phyloP scores from a whole-genome alignment of 2,113 vertebrate species.

The Hyperoodon ampullatus region DNA sequence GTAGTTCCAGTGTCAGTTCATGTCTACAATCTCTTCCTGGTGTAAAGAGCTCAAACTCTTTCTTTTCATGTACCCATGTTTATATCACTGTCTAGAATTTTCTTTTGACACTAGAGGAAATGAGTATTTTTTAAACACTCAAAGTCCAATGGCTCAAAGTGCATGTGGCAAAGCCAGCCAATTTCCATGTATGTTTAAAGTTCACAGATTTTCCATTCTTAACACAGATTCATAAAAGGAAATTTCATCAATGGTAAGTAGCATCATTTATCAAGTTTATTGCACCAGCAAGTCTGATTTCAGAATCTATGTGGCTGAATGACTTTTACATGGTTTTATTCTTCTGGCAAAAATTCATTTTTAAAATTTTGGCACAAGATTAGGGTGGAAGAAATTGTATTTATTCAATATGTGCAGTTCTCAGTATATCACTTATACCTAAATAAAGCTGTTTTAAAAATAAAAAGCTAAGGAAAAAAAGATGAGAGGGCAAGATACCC shows the following conservation, averaged over 20 bases:
- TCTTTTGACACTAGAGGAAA: constrained; percentile 52
- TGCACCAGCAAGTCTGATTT: constrained; percentile 64
- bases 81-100: constrained; percentile 12
- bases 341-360: constrained; percentile 61
- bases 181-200: constrained; percentile 40
- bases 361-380: neutral
- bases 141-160: neutral
- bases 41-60: neutral
- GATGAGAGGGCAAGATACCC: neutral
- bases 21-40: neutral
- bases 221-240: constrained; percentile 70
- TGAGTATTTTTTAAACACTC: neutral
- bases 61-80: neutral
- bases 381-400: neutral
- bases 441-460: neutral
- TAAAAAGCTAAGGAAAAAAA: neutral
- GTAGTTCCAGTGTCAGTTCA: neutral
- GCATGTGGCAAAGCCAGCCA: constrained; percentile 25
- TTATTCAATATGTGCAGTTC: neutral
- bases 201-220: constrained; percentile 48
- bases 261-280: constrained; percentile 63
- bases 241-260: constrained; percentile 61
- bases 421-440: neutral
- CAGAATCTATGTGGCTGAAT: constrained; percentile 57
- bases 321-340: constrained; percentile 44